phyloP scores from a whole-genome alignment of 2,888 invertebrate genomes.

The Coelinius sp. region DNA sequence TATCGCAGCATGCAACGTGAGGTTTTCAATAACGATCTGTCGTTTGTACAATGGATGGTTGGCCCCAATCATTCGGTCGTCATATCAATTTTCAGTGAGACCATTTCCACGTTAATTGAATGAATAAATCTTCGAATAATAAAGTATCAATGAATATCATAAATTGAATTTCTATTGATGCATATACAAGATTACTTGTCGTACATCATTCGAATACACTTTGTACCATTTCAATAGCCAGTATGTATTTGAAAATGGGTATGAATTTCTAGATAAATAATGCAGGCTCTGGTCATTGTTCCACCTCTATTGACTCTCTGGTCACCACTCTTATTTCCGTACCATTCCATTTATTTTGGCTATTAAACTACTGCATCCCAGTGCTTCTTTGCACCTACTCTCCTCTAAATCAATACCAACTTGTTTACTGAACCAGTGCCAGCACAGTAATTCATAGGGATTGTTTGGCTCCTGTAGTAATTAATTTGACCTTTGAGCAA shows the following conservation, averaged over 20 bases:
- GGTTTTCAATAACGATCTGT: neutral
- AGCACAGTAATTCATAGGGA: conserved; percentile 56
- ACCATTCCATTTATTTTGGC: neutral
- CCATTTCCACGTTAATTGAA: neutral
- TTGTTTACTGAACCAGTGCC: conserved; percentile 66
- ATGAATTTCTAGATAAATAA: conserved; percentile 66
- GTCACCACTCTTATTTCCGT: conserved; percentile 23
- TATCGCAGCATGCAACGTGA: neutral
- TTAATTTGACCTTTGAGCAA: conserved; percentile 65
- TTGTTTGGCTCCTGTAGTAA: conserved; percentile 51
- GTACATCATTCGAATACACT: conserved; percentile 40
- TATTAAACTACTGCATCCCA: conserved; percentile 8
- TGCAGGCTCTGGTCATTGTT: conserved; percentile 45
- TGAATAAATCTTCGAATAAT: conserved; percentile 12
- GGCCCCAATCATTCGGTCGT: neutral
- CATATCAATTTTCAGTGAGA: conserved; percentile 9
- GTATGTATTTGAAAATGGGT: conserved; percentile 58
- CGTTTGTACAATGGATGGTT: neutral
- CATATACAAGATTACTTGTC: conserved; percentile 40
- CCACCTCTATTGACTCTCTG: conserved; percentile 21
- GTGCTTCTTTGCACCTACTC: conserved; percentile 47
- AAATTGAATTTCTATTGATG: conserved; percentile 65
- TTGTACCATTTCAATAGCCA: conserved; percentile 48
- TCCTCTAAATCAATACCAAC: conserved; percentile 65
- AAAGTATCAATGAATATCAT: conserved; percentile 45